Base-by-base conservation (phyloP, 2,797 vertebrate genomes). In the Tarsius wallacei region DNA sequence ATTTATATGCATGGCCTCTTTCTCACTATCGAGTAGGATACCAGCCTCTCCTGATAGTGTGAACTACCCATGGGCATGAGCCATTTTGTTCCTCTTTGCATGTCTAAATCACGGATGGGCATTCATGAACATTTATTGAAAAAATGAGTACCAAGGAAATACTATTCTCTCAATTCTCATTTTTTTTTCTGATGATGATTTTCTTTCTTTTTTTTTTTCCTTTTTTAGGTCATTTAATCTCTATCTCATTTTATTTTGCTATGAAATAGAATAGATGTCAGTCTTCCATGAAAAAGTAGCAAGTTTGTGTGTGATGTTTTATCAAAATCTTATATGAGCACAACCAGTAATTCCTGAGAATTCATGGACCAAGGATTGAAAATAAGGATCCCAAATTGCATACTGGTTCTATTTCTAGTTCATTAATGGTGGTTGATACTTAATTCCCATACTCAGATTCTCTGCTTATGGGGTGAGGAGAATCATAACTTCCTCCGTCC, bases 341-440 rank as follows among this genome's bases (percentile, higher is more conserved):
- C 36, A 93, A 77, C 22, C 42, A 47, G 47, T 71, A 80, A 71
- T 77, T 81, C 78, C n/a, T 81, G 63, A 73, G 51, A 90, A 87
- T 87, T 86, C 55, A 47, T 66, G 11, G 21, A 42, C 17, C 49
- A 76, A 82, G 36, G 15, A 49, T 80, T 82, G 0, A 81, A 91
- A 94, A 83, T 83, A 68, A 66, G 19, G 33, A 76, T 53, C 51
- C 19, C 11, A 86, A 73, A 81, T 81, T 81, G 49, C 17, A 93
- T 0, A 57, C 15, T 36, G 74, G 12, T 53, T 12, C 51, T 71
- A 81, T 61, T 31, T 91, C 61, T 53, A 71, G 22, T 63, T 94
- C 13, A 57, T 49, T 84, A 61, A 80, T 92, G 94, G 53, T 47
- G 33, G 21, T 66, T 61, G 21, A 59, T 17, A 83, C 12, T 82